Evolutionary conservation across 2,113 vertebrate genomes (phyloP), one percentile per base, ranked within the genome.

Genomic region (Catharus minimus): DNA sequence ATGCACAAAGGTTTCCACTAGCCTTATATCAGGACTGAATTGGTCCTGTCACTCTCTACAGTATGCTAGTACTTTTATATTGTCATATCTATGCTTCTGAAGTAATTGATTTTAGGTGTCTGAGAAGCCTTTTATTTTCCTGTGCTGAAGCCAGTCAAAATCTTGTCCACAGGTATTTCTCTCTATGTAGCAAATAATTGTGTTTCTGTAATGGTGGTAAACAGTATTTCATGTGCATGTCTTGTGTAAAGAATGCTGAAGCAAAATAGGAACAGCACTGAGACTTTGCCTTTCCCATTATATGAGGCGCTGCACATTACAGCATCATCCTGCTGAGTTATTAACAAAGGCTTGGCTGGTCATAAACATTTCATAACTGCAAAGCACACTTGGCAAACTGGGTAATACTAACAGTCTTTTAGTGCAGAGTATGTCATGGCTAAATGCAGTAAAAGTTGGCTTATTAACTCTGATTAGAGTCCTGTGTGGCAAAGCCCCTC

Each of bases 291-390:
- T 92, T 89, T 76, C 38, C 38, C 27, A 4, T 75, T 77, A 36
- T 30, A 3, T 8, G 44, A 82, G 78, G 26, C 5, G 4, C 72
- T 86, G 5, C 74, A 10, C 74, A 7, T 68, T 90, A 52, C 13
- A 46, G 57, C 50, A 46, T 92, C 88, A 73, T 82, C 66, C 71
- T 87, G 69, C 62, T 67, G 79, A 89, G 64, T 87, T 90, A 83
- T 33, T 86, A 64, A 81, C 50, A 67, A 77, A 86, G 65, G 26
- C 65, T 86, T 67, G 68, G 22, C 38, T 81, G 57, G 38, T 56
- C 5, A 2, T 81, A 92, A 90, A 93, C 22, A 32, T 78, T 83
- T 71, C 65, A 78, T 44, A 64, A 43, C 75, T 83, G 71, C 65
- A 52, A 80, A 81, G 60, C n/a, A 62, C 36, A 10, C 62, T 92